phyloP scores from a whole-genome alignment of 64 coral and sea anemone genomes.

The Montipora foliosa region DNA sequence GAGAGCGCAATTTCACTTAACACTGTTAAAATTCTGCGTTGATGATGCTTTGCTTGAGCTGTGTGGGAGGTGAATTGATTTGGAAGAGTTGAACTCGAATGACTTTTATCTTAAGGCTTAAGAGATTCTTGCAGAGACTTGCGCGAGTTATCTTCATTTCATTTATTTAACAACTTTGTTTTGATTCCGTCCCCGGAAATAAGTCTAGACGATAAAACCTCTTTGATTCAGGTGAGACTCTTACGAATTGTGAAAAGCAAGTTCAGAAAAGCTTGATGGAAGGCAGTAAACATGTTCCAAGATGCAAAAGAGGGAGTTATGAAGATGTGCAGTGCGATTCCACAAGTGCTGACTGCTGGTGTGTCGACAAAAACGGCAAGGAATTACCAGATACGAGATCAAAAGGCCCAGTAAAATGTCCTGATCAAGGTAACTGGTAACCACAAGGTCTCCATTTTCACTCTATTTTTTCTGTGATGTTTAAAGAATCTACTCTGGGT shows the following conservation, averaged over 20 bases:
- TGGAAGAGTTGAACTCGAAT: neutral
- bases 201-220: too few relatives aligned
- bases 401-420: constrained; percentile 66
- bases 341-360: constrained; percentile 64
- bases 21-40: neutral
- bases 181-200: too few relatives aligned
- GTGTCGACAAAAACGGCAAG: constrained; percentile 66
- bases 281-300: constrained; percentile 50
- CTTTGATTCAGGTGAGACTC: neutral
- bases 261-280: constrained; percentile 21
- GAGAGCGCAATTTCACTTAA: neutral
- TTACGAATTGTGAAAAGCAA: constrained; percentile 25
- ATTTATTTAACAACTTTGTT: too few relatives aligned
- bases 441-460: neutral
- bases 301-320: constrained; percentile 73
- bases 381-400: constrained; percentile 48
- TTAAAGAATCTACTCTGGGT: neutral
- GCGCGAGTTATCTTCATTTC: too few relatives aligned
- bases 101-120: too few relatives aligned
- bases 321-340: constrained; percentile 75
- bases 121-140: neutral
- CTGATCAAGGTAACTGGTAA: constrained; percentile 50
- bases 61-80: neutral
- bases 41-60: neutral
- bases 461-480: neutral